These are phyloP conservation scores for Bufo gargarizans DNA, from an alignment of 2,113 vertebrate genomes.

Conservation along the genomic window DNA sequence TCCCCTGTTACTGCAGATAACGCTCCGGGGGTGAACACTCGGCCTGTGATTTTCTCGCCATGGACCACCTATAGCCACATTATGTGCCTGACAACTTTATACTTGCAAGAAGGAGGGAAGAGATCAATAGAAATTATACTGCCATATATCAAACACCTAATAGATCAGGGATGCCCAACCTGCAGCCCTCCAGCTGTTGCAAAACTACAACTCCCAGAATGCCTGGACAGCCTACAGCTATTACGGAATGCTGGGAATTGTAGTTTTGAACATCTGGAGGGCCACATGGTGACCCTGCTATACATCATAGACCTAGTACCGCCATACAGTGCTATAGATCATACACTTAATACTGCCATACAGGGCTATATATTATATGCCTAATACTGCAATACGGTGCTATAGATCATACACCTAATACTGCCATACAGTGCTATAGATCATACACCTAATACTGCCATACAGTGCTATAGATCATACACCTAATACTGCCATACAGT, in stretches of 20 bases:
- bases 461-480: too few species aligned
- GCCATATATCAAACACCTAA: neutral
- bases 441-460: too few species aligned
- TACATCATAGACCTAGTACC: neutral
- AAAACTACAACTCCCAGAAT: too few species aligned
- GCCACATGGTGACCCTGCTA: too few species aligned
- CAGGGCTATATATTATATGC: neutral
- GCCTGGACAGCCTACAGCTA: too few species aligned
- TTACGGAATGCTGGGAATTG: too few species aligned
- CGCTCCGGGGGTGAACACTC: neutral
- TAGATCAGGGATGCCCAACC: neutral
- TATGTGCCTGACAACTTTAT: neutral
- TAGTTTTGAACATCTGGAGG: too few species aligned
- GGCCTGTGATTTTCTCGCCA: too few species aligned
- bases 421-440: too few species aligned
- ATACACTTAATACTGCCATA: neutral
- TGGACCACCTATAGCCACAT: neutral
- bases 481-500: neutral
- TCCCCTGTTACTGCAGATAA: neutral
- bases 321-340: neutral
- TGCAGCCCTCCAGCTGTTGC: too few species aligned
- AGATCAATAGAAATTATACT: neutral
- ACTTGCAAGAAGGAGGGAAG: too few species aligned
- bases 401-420: too few species aligned
- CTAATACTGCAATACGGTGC: neutral